Evolutionary conservation across 2,113 vertebrate genomes (phyloP).

Genomic region (Sciurus niger): DNA sequence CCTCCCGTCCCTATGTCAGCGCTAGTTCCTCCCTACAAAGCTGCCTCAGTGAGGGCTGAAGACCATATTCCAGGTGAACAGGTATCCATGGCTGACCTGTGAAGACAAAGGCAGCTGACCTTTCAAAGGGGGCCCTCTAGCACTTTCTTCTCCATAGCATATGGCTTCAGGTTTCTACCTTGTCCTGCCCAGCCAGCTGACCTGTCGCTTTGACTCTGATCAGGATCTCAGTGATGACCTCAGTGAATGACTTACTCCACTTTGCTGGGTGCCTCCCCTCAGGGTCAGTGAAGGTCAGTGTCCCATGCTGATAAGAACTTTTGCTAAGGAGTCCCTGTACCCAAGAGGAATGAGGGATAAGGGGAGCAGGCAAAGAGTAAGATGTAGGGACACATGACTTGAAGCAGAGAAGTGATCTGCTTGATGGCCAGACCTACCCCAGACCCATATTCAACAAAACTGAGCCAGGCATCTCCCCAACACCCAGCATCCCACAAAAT

Average conservation of each 20-base stretch:
- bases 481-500: no score
- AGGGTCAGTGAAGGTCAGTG: not conserved
- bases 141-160: not conserved
- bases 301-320: not conserved
- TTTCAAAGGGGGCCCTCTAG: not conserved
- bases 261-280: not conserved
- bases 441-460: not conserved
- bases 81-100: not conserved
- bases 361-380: not conserved
- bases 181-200: not conserved
- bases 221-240: not conserved
- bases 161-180: not conserved
- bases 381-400: not conserved
- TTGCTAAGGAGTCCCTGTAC: not conserved
- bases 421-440: not conserved
- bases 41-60: not conserved
- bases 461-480: not conserved
- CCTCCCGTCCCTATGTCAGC: not conserved
- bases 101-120: not conserved
- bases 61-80: not conserved
- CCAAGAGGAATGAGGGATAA: not conserved
- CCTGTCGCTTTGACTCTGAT: not conserved
- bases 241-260: not conserved
- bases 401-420: not conserved
- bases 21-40: not conserved